Evolutionary conservation across 2,113 vertebrate species (phyloP).

Genomic region (Upupa epops): DNA sequence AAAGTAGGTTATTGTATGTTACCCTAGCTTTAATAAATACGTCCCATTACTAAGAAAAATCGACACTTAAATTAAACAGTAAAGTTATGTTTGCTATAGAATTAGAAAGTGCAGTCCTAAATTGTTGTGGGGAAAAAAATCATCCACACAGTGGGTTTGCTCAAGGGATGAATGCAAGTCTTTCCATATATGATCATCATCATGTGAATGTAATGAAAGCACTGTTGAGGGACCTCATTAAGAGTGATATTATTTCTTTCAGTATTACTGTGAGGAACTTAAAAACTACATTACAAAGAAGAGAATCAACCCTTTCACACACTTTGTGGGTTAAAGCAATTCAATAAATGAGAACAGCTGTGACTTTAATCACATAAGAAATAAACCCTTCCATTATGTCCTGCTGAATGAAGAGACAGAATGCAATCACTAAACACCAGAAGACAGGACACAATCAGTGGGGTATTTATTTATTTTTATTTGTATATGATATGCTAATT

Average conservation of each 20-base stretch:
- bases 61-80: background rate
- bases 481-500: constrained; percentile 24
- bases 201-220: constrained; percentile 3
- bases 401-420: constrained; percentile 52
- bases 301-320: constrained; percentile 8
- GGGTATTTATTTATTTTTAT: constrained; percentile 59
- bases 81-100: constrained; percentile 4
- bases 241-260: constrained; percentile 20
- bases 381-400: constrained; percentile 64
- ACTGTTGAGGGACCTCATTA: constrained; percentile 21
- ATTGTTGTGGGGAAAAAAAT: background rate
- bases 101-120: constrained; percentile 9
- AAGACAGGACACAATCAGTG: constrained; percentile 60
- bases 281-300: background rate
- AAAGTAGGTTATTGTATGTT: background rate
- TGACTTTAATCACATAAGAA: constrained; percentile 69
- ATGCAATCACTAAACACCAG: constrained; percentile 46
- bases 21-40: constrained; percentile 20
- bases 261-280: background rate
- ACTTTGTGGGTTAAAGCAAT: constrained; percentile 36
- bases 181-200: constrained; percentile 17
- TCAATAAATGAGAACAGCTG: constrained; percentile 64
- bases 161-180: background rate
- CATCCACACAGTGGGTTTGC: background rate
- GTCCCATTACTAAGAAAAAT: constrained; percentile 37